Evolutionary conservation across 2,113 vertebrate species (phyloP).

Genomic region (Calonectris borealis): DNA sequence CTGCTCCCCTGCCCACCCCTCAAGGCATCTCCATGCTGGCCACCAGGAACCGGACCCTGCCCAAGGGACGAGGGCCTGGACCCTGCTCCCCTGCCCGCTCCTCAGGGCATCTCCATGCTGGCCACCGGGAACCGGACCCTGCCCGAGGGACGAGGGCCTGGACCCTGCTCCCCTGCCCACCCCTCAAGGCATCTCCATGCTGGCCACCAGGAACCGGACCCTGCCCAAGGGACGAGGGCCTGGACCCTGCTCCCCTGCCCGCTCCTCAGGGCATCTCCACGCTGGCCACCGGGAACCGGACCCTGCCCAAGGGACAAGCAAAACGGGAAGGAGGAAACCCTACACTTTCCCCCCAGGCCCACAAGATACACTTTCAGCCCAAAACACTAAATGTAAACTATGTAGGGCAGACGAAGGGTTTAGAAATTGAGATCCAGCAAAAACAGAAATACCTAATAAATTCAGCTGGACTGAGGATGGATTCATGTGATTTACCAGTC

Average conservation of each 20-base stretch:
- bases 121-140: no score
- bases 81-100: no score
- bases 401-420: neutral
- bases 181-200: no score
- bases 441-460: neutral
- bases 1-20: no score
- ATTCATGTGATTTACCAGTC: neutral
- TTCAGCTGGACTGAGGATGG: neutral
- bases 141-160: no score
- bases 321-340: neutral
- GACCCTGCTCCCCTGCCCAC: no score
- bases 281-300: rapidly evolving
- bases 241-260: neutral
- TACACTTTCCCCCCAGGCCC: neutral
- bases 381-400: neutral
- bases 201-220: no score
- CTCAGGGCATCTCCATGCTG: no score
- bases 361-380: neutral
- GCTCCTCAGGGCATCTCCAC: neutral
- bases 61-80: no score
- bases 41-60: no score
- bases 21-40: no score
- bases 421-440: neutral
- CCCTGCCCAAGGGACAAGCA: neutral
- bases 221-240: neutral